Base-by-base conservation (phyloP, 2,797 vertebrate genomes). In the Acrossocheilus fasciatus region DNA sequence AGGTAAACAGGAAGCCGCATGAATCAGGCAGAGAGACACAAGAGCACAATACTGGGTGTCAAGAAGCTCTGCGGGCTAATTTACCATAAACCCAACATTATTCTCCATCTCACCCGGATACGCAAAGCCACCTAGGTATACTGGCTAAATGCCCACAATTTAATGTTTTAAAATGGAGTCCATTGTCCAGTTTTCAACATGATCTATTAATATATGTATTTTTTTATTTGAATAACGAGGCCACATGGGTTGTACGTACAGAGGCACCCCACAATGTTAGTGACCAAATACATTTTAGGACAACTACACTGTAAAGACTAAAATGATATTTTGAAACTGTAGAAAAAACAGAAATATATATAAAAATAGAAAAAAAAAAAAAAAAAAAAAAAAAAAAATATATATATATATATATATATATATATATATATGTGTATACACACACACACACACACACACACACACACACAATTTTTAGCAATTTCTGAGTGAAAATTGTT, bases 1-100 rank as follows among this genome's bases (percentile, higher is more conserved):
- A 59, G 30, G 86, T 75, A 90, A 89, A 90, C 84, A 84, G 89
- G 87, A 92, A 87, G 86, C 47, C 62, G 12, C 64, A 39, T 83
- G 83, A 87, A 76, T 88, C 80, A 89, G 70, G 77, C 85, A 34
- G 78, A 79, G 62, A 18, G 74, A 80, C 62, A 66, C 74, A 80
- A 52, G 73, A 41, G 77, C 72, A 64, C 43, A 83, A 57, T 26
- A 81, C 54, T 45, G 59, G 20, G 59, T 81, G 77, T 69, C 30
- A 86, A 73, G 64, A 75, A 70, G 64, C 50, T 45, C 87, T 69
- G 36, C 36, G 15, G 47, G 82, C 84, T 87, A 85, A 88, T 87
- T 88, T 64, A 66, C 84, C 8, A 45, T 74, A 77, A 85, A 81
- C 43, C 54, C 34, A 18, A 34, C 64, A 81, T 84, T 74, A 52